Evolutionary conservation across 2,888 invertebrate species (phyloP), one percentile per base, ranked within the genome.

Genomic region (Synanthedon myopaeformis): DNA sequence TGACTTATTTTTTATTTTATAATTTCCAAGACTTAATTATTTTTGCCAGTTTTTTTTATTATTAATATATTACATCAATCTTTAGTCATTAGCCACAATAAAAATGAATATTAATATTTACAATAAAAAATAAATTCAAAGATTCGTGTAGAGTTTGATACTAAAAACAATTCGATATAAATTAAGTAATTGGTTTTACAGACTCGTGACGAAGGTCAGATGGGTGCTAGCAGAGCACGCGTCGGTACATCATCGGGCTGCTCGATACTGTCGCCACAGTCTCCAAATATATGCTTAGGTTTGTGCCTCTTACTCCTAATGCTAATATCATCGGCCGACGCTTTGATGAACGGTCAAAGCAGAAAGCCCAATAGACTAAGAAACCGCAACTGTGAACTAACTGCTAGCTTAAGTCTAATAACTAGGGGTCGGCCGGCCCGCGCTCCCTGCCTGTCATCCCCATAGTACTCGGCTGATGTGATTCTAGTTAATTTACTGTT

Each of bases 251-350:
- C 71, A 52, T 70, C 64, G 57, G 85, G 85, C 3, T 88, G 88
- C 65, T 63, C 75, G 5, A 78, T 79, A 4, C 72, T 65, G 60
- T 74, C 80, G 28, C 66, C 83, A n/a, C 69, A 72, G 42, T 70
- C 82, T 11, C 73, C 80, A 3, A 81, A 79, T 64, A 74, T 70
- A 61, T 88, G 88, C 72, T 66, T 88, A 88, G 88, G 88, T 88
- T 88, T 88, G 88, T 88, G 82, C 65, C 72, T 87, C 58, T 71
- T 86, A 59, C 70, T 87, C 65, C 66, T 88, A 68, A 65, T 82
- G 65, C 64, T 84, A 62, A 66, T 82, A 61, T 74, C 74, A 55
- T 65, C 65, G 69, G 74, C 72, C 67, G 73, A 75, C 58, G 70
- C 73, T 67, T 69, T 73, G 59, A 51, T 12, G 17, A n/a, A 6